Conservation (phyloP, 2,113 vertebrate genomes). For the Leucosticte australis region DNA sequence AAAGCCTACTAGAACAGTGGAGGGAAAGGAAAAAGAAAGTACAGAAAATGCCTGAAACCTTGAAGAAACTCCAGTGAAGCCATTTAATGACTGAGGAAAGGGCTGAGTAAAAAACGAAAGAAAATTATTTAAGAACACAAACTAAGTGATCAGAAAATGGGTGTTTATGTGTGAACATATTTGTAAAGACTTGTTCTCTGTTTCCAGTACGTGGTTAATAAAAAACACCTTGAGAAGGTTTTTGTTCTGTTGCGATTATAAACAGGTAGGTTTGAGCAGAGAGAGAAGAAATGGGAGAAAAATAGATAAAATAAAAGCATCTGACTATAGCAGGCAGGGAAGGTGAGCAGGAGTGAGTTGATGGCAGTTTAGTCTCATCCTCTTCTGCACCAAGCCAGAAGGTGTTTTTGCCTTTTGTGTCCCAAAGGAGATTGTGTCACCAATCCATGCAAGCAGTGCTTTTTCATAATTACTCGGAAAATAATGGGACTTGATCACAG, state of each 20-base stretch:
- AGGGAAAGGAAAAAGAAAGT: too few species aligned
- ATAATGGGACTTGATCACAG: accelerated
- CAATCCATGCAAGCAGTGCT: accelerated
- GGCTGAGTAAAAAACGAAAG: not conserved
- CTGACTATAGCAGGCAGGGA: not conserved
- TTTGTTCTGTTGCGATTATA: not conserved
- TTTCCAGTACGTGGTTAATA: not conserved
- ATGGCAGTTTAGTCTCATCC: not conserved
- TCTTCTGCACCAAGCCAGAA: not conserved
- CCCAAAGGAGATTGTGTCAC: not conserved
- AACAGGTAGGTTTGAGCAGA: not conserved
- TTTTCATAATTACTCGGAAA: not conserved
- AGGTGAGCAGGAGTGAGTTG: not conserved
- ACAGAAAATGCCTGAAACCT: not conserved
- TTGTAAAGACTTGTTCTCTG: not conserved
- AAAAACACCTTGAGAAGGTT: not conserved
- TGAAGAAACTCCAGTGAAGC: not conserved
- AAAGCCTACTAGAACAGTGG: not conserved
- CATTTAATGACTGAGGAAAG: not conserved
- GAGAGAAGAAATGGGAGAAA: not conserved
- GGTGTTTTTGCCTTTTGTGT: not conserved
- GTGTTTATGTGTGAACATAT: not conserved
- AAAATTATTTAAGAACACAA: not conserved
- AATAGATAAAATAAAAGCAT: not conserved
- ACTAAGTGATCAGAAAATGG: not conserved